Percentiles rank a stretch among this genome's conserved stretches.
Evolutionary conservation across 2,113 vertebrate species (phyloP).

Genomic region (Stictonetta naevosa): DNA sequence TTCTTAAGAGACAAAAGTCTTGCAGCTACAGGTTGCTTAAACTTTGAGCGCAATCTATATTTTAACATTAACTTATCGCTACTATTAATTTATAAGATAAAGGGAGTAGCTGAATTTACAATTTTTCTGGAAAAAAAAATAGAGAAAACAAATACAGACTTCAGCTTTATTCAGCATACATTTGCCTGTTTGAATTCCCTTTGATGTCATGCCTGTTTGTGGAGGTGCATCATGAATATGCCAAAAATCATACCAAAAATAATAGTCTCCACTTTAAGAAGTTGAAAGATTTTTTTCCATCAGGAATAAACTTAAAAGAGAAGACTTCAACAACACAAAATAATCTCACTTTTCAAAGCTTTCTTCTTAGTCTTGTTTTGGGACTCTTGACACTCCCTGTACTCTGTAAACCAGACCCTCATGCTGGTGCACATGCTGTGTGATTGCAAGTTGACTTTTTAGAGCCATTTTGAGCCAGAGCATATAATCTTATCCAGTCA

Average conservation of each 20-base stretch:
- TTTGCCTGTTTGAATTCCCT: not conserved
- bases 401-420: not conserved
- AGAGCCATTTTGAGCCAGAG: not conserved
- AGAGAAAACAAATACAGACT: not conserved
- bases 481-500: not conserved
- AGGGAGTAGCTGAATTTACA: not conserved
- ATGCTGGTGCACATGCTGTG: fast-evolving
- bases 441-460: not conserved
- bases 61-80: not conserved
- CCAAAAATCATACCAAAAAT: not conserved
- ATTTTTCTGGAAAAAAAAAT: not conserved
- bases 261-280: not conserved
- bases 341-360: not conserved
- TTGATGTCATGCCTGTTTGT: not conserved
- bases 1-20: not conserved
- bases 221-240: not conserved
- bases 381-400: not conserved
- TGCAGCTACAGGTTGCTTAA: not conserved
- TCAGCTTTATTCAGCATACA: not conserved
- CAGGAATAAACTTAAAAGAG: not conserved
- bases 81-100: not conserved
- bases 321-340: not conserved
- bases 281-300: not conserved
- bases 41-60: not conserved
- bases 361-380: not conserved